phyloP scores from a whole-genome alignment of 2,888 invertebrate species.

The Netelia melanura region DNA sequence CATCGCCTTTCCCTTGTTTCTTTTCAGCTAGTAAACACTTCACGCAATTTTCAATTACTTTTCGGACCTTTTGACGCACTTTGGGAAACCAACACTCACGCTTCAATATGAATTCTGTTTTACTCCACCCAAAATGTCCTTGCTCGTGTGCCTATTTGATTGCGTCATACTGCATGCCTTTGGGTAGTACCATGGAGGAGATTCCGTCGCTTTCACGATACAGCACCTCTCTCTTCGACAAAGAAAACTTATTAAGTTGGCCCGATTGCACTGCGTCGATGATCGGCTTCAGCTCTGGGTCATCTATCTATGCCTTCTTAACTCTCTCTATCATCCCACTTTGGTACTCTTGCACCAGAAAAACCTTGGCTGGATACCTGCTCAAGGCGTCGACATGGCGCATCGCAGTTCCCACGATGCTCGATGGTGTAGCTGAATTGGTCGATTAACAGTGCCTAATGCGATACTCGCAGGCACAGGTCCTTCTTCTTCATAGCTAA shows the following conservation, averaged over 20 bases:
- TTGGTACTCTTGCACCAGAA: slow-evolving; percentile 14
- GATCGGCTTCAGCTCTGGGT: slow-evolving; percentile 12
- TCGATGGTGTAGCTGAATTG: slow-evolving; percentile 47
- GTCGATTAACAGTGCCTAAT: slow-evolving; percentile 35
- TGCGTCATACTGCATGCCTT: background rate
- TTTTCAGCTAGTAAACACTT: slow-evolving; percentile 71
- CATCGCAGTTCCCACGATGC: slow-evolving; percentile 38
- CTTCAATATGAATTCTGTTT: slow-evolving; percentile 31
- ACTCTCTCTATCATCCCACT: slow-evolving; percentile 16
- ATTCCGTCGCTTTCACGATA: background rate
- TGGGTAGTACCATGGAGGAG: background rate
- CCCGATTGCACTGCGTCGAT: background rate
- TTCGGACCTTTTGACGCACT: slow-evolving; percentile 49
- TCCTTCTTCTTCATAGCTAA: slow-evolving; percentile 44
- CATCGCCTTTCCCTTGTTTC: slow-evolving; percentile 74
- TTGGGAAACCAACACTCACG: slow-evolving; percentile 58
- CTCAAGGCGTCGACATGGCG: slow-evolving; percentile 59
- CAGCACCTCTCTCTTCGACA: background rate
- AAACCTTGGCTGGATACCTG: slow-evolving; percentile 16
- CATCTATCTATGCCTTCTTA: slow-evolving; percentile 27
- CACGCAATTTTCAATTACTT: slow-evolving; percentile 66
- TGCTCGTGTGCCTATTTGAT: background rate
- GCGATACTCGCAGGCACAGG: slow-evolving; percentile 19
- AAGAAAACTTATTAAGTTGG: background rate
- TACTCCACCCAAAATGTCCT: slow-evolving; percentile 9